phyloP scores from a whole-genome alignment of 2,797 vertebrate species.

The Gymnoscopelus braueri region DNA sequence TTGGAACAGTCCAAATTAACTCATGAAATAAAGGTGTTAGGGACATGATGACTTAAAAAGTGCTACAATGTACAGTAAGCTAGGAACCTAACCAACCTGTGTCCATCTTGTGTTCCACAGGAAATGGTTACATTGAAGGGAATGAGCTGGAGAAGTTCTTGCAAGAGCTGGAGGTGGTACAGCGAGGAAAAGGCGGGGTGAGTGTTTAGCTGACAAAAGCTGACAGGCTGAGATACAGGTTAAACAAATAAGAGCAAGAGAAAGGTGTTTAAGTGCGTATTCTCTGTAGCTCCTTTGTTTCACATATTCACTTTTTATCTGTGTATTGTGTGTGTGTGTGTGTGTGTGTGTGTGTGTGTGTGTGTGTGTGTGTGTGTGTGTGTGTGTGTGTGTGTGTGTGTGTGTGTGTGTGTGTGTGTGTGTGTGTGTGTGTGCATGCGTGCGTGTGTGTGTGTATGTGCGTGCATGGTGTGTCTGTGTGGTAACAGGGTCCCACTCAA shows the following conservation, averaged over 20 bases:
- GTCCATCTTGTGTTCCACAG: conserved; percentile 69
- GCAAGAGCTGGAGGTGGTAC: conserved; percentile 88
- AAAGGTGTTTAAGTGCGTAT: not conserved
- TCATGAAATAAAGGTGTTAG: no score
- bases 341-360: no score
- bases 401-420: no score
- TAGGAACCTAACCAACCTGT: not conserved
- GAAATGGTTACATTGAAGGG: conserved; percentile 96
- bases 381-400: no score
- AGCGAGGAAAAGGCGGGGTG: conserved; percentile 89
- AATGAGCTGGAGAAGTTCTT: conserved; percentile 96
- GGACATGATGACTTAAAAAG: no score
- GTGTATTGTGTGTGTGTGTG: no score
- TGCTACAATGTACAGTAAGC: conserved; percentile 4
- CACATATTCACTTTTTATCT: no score
- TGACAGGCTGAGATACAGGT: not conserved
- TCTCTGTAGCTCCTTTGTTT: conserved; percentile 9
- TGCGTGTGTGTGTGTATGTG: no score
- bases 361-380: no score
- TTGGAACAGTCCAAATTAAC: no score
- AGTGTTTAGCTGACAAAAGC: conserved; percentile 56
- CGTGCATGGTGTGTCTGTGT: conserved; percentile 15
- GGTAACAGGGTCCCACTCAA: conserved; percentile 80
- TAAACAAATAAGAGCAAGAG: not conserved
- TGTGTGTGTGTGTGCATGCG: no score